Base-by-base conservation (phyloP, 2,797 vertebrate species). In the Oreonectes daqikongensis region DNA sequence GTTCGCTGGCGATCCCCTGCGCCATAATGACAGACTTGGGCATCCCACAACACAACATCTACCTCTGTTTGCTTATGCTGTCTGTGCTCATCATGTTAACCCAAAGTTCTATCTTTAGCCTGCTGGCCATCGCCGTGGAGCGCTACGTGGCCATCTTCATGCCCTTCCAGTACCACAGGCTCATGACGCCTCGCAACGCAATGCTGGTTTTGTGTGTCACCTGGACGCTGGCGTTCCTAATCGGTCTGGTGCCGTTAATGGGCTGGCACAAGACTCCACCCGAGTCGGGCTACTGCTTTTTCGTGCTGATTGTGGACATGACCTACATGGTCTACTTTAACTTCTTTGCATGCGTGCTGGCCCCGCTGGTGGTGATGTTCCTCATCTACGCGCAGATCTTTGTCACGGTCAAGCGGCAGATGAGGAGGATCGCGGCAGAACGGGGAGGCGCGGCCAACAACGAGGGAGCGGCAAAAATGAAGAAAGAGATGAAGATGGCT, bases 21-120 rank as follows among this genome's bases (percentile, higher is more conserved):
- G 93, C 94, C 79, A 90, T 94, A 73, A 85, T 94, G 82, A 94
- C 93, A 0, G 91, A 86, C n/a, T 7, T 90, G 0, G 94, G 93
- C 0, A 72, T 93, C 24, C 94, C 93, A 0, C 85, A 72, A 1
- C 80, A 92, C 72, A 88, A 91, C 57, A 81, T 94, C 55, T 86
- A 91, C 83, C 84, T 93, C 59, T 94, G 94, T 66, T 80, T 94
- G 75, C 85, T 95, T 22, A 93, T 92, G 93, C 85, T 95, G 22
- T 94, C 92, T 0, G 88, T 92, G 26, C 78, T 95, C 9, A 92
- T 94, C 38, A 92, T 92, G 92, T 86, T 94, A 72, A 94, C 93
- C 0, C 91, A 93, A 85, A 91, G 92, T 84, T 94, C 94, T 81
- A 94, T 94, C 83, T 93, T 95, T 80, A 93, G 93, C 82, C 82